Conservation (phyloP, 2,888 invertebrate species). For the Beris chalybata region DNA sequence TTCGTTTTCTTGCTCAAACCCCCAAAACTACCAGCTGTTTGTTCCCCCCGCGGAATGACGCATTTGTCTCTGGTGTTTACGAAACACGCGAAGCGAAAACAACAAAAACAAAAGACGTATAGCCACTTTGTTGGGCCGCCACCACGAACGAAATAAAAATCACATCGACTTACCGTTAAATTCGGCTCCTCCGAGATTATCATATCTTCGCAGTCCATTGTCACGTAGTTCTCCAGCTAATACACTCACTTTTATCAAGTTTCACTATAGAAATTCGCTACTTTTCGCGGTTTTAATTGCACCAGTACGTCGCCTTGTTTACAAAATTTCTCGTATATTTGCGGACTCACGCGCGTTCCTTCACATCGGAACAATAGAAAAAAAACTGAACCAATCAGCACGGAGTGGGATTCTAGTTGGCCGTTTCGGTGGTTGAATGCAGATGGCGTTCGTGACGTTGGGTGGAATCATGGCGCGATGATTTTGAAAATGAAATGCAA, state of each 20-base stretch:
- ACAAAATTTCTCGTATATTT: constrained; percentile 20
- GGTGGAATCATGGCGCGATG: not conserved
- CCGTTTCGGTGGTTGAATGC: not conserved
- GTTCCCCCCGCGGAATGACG: too few species aligned
- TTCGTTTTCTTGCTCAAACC: too few species aligned
- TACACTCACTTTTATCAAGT: constrained; percentile 20
- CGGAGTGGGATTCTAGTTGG: constrained; percentile 18
- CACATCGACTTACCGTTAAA: constrained; percentile 46
- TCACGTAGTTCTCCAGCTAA: constrained; percentile 12
- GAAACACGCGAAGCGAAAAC: not conserved
- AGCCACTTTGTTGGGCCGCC: not conserved
- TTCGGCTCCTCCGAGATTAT: constrained; percentile 52
- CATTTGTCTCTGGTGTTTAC: not conserved
- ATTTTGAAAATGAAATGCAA: not conserved
- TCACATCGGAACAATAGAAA: too few species aligned
- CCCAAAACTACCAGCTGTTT: too few species aligned
- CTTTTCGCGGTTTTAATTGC: constrained; percentile 15
- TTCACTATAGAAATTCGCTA: not conserved
- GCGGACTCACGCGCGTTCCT: constrained; percentile 12
- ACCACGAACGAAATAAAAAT: too few species aligned
- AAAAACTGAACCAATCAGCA: not conserved
- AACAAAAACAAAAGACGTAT: constrained; percentile 18
- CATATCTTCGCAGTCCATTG: constrained; percentile 54
- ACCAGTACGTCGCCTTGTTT: constrained; percentile 15
- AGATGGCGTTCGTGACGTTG: not conserved